phyloP scores from a whole-genome alignment of 2,888 invertebrate species.

The Rhingia rostrata region DNA sequence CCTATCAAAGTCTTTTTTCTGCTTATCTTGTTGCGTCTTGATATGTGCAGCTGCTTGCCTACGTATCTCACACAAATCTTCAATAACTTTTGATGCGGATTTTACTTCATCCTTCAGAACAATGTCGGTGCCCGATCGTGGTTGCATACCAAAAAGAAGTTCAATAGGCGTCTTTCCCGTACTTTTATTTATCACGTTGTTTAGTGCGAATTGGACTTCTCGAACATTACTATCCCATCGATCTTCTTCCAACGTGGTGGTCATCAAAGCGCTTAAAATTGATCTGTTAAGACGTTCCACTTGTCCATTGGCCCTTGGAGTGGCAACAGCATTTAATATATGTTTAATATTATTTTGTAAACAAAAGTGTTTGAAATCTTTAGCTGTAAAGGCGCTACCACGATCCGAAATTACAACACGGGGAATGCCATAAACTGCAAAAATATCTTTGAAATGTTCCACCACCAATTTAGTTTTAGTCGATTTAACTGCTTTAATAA shows the following conservation, averaged over 20 bases:
- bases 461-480: constrained; percentile 77
- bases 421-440: constrained; percentile 77
- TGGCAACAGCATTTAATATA: constrained; percentile 74
- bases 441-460: constrained; percentile 75
- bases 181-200: constrained; percentile 59
- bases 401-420: constrained; percentile 78
- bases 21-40: neutral
- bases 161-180: constrained; percentile 63
- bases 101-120: constrained; percentile 16
- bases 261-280: constrained; percentile 68
- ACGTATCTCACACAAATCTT: neutral
- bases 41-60: neutral
- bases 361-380: constrained; percentile 78
- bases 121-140: constrained; percentile 27
- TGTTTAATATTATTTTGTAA: constrained; percentile 61
- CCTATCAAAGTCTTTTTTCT: neutral
- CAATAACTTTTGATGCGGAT: constrained; percentile 8
- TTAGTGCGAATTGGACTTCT: constrained; percentile 72
- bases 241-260: constrained; percentile 66
- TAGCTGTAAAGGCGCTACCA: constrained; percentile 80
- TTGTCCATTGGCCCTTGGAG: constrained; percentile 76
- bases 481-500: constrained; percentile 77
- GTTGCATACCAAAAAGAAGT: constrained; percentile 60
- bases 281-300: constrained; percentile 75
- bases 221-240: constrained; percentile 69